Base-by-base conservation (phyloP, 2,888 invertebrate species). In the Epirrita christyi region DNA sequence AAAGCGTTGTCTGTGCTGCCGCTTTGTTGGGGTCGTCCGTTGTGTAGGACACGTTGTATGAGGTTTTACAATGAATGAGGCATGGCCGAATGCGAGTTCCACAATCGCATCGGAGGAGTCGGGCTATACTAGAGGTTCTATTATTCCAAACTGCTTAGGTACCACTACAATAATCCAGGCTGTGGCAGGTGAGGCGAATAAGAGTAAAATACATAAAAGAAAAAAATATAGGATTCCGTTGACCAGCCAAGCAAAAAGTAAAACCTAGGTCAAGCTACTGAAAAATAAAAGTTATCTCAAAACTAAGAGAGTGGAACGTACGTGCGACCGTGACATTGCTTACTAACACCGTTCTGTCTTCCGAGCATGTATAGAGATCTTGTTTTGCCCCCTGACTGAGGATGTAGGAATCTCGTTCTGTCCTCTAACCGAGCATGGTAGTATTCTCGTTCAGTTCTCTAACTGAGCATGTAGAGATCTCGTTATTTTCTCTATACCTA, bases 231-330 rank as follows among this genome's bases (percentile, higher is more conserved):
- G 4, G 6, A 32, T 1, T 28, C 8, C 8, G n/a, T 8, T 7
- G 42, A 6, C 11, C 37, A 55, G 47, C 21, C 55, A n/a, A 37
- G 37, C 42, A 9, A 27, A 0, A 11, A 15, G 47, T 36, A 15
- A 40, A 32, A 32, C 55, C 49, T 44, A 44, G 55, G 55, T 49
- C 55, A 48, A 29, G 43, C 7, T 9, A 7, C 21, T 38, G 38
- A 27, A 49, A 55, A 49, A 55, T 34, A 55, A 55, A 49, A 55
- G 55, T 55, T 40, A 61, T 64, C 28, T 27, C 14, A 14, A 21
- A 47, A 37, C 40, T 50, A 50, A 28, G 50, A 41, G 50, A 55
- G 55, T 45, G 55, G 45, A 46, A 55, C 40, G 13, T n/a, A 13
- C 13, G 40, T 11, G 45, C 27, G 50, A 38, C 37, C 15, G 45